phyloP scores from a whole-genome alignment of 2,113 vertebrate species.

The Albula goreensis region DNA sequence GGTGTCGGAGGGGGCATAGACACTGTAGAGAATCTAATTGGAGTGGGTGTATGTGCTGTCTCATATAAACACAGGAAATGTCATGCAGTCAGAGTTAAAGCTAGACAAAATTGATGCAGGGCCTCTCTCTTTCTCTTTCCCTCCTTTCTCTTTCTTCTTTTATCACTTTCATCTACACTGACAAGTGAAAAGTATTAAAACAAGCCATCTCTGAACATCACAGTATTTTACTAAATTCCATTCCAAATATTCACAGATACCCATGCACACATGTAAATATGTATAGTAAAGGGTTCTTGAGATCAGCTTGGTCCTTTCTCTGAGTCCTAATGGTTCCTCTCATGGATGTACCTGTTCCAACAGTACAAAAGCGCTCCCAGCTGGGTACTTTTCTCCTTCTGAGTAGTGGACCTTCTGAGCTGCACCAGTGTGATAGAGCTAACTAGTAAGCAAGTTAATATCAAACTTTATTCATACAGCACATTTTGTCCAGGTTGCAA shows the following conservation, averaged over 20 bases:
- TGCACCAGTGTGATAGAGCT: too few relatives aligned
- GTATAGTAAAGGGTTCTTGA: not conserved
- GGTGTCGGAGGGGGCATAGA: not conserved
- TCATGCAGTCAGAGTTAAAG: not conserved
- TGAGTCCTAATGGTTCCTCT: not conserved
- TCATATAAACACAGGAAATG: not conserved
- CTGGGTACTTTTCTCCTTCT: not conserved
- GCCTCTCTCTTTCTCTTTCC: not conserved
- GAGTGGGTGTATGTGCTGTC: constrained; percentile 1
- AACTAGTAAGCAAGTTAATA: too few relatives aligned
- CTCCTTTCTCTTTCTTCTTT: constrained; percentile 7
- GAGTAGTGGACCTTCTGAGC: too few relatives aligned
- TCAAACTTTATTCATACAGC: too few relatives aligned
- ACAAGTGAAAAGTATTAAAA: not conserved
- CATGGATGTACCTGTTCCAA: too few relatives aligned
- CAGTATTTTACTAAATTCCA: not conserved
- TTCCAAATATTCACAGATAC: not conserved
- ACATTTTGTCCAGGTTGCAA: too few relatives aligned
- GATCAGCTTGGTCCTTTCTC: not conserved
- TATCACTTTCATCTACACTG: not conserved
- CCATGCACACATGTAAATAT: not conserved
- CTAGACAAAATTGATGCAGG: not conserved
- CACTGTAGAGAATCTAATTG: not conserved
- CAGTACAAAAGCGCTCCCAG: too few relatives aligned
- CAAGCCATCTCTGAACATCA: not conserved